Conservation (phyloP, 1,140 invertebrate genomes). For the Drosophila persimilis region DNA sequence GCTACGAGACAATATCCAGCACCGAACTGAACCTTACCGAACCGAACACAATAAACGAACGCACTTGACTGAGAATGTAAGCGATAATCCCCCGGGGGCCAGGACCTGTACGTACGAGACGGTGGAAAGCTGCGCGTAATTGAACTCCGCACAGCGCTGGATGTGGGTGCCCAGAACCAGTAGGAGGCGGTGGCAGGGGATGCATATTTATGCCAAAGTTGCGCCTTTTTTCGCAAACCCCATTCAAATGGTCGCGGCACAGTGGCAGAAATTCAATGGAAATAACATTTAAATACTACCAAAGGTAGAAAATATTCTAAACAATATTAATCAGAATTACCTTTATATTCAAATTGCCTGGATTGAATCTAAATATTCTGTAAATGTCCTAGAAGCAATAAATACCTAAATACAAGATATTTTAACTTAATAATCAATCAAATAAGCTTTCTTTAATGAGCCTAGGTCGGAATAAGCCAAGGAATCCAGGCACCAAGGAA, state of each 20-base stretch:
- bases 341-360: no score
- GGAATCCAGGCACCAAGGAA: no score
- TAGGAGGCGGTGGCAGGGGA: constrained; percentile 9
- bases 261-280: constrained; percentile 1
- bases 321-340: not conserved
- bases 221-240: constrained; percentile 50
- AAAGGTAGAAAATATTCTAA: not conserved
- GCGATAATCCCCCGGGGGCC: constrained; percentile 72
- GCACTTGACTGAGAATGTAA: constrained; percentile 76
- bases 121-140: constrained; percentile 61
- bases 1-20: constrained; percentile 58
- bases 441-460: no score
- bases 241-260: constrained; percentile 40
- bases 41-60: constrained; percentile 62
- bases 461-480: no score
- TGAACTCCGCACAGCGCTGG: constrained; percentile 49
- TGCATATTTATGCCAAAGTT: constrained; percentile 73
- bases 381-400: no score
- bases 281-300: not conserved
- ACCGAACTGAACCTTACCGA: constrained; percentile 2
- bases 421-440: no score
- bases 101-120: constrained; percentile 34
- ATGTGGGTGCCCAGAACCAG: constrained; percentile 6
- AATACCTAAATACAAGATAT: no score
- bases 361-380: no score